Percentiles rank a stretch among this genome's conserved stretches.
phyloP scores from a whole-genome alignment of 35 echinoderm and acorn worm genomes.

The Ophioderma brevispina region DNA sequence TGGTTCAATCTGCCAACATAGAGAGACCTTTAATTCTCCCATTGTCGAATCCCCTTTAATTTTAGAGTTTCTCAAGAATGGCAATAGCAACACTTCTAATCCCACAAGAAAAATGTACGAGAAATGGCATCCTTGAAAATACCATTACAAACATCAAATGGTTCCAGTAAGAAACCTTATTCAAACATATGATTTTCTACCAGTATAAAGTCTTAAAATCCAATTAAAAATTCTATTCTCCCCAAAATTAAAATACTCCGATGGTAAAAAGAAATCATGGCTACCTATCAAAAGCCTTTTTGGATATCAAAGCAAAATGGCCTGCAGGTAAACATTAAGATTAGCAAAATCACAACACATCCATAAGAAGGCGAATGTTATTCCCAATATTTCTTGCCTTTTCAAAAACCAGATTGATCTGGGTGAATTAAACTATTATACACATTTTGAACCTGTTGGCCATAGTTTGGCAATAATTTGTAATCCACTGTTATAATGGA shows the following conservation, averaged over 20 bases:
- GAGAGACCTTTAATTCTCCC: neutral
- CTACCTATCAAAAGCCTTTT: neutral
- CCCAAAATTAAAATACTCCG: neutral
- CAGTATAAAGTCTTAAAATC: neutral
- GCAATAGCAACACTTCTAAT: neutral
- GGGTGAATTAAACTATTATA: neutral
- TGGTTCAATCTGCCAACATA: neutral
- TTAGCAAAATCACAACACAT: too few species aligned
- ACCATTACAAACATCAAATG: neutral
- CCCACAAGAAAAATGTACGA: neutral
- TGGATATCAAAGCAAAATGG: neutral
- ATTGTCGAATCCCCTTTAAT: neutral
- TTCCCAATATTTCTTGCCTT: neutral
- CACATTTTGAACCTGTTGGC: neutral
- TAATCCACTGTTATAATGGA: too few species aligned
- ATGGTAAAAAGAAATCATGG: neutral
- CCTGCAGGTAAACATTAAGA: neutral
- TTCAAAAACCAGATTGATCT: conserved; percentile 14
- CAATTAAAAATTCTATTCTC: neutral
- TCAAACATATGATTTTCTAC: neutral
- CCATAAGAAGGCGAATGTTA: neutral
- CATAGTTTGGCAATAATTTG: neutral
- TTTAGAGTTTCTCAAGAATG: neutral
- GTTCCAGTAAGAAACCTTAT: neutral
- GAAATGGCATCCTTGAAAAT: conserved; percentile 5